Conservation (phyloP, 2,888 invertebrate species). For the Thyatira batis region DNA sequence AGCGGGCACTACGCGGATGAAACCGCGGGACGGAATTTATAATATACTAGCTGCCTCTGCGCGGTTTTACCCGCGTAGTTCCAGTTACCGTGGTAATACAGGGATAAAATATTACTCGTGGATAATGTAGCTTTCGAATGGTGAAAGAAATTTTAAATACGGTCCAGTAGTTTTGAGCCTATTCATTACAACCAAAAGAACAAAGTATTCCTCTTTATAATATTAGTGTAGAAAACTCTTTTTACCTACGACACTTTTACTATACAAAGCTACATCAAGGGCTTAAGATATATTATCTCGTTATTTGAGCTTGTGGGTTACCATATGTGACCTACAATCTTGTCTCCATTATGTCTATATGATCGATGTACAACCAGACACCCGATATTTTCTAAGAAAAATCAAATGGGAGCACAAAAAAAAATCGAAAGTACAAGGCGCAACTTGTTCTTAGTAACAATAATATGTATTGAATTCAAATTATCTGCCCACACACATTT, state of each 20-base stretch:
- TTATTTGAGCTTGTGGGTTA: neutral
- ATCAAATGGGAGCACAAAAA: neutral
- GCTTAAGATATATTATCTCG: neutral
- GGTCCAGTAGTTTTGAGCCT: too few species aligned
- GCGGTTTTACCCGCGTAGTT: too few species aligned
- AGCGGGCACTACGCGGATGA: too few species aligned
- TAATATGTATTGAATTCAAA: slow-evolving; percentile 1
- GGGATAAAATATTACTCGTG: too few species aligned
- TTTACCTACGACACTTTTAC: neutral
- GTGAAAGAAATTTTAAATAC: too few species aligned
- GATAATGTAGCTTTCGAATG: too few species aligned
- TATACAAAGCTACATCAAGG: neutral
- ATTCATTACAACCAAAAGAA: too few species aligned
- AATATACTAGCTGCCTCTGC: too few species aligned
- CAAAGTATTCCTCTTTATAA: too few species aligned
- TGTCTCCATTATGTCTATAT: neutral
- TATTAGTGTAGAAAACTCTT: too few species aligned
- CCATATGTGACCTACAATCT: neutral
- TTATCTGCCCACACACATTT: slow-evolving; percentile 2
- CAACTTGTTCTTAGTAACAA: neutral
- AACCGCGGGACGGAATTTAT: too few species aligned
- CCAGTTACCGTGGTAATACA: too few species aligned
- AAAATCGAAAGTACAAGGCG: slow-evolving; percentile 1
- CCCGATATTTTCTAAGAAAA: neutral
- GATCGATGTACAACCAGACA: neutral